A percentile compares a stretch with the other conserved stretches of the same genome.
Evolutionary conservation across 2,888 invertebrate species (phyloP).

Genomic region (Trissolcus brochymenae): DNA sequence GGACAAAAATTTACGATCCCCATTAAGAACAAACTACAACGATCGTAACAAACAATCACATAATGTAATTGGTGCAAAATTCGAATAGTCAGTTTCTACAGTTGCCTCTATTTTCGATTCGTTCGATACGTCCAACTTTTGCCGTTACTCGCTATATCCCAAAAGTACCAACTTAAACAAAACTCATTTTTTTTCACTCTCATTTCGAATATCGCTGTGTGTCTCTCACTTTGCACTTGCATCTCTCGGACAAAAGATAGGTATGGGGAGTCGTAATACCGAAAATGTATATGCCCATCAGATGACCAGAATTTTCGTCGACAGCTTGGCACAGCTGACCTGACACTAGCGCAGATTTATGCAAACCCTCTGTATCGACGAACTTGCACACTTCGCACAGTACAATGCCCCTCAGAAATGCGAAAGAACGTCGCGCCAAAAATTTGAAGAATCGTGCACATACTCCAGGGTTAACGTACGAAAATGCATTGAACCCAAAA

Average conservation of each 20-base stretch:
- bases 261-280: constrained; percentile 1
- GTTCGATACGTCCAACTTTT: too few species aligned
- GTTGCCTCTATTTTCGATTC: too few species aligned
- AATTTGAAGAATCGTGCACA: constrained; percentile 20
- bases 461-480: constrained; percentile 4
- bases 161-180: too few species aligned
- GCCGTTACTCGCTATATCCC: too few species aligned
- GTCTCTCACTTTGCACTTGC: constrained; percentile 8
- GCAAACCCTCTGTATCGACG: constrained; percentile 19
- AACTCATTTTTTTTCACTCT: background rate
- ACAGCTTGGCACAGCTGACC: constrained; percentile 39
- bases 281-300: constrained; percentile 18
- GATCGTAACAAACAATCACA: too few species aligned
- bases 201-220: background rate
- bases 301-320: constrained; percentile 27
- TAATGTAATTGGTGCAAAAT: too few species aligned
- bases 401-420: constrained; percentile 17
- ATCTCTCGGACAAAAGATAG: constrained; percentile 11
- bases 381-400: constrained; percentile 37
- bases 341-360: background rate
- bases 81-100: too few species aligned
- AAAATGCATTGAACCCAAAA: constrained; percentile 22
- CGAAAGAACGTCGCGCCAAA: constrained; percentile 38
- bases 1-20: too few species aligned
- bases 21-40: too few species aligned